A percentile compares a stretch with the other conserved stretches of the same genome.
Evolutionary conservation across 2,113 vertebrate genomes (phyloP).

Genomic region (Entelurus aequoreus): DNA sequence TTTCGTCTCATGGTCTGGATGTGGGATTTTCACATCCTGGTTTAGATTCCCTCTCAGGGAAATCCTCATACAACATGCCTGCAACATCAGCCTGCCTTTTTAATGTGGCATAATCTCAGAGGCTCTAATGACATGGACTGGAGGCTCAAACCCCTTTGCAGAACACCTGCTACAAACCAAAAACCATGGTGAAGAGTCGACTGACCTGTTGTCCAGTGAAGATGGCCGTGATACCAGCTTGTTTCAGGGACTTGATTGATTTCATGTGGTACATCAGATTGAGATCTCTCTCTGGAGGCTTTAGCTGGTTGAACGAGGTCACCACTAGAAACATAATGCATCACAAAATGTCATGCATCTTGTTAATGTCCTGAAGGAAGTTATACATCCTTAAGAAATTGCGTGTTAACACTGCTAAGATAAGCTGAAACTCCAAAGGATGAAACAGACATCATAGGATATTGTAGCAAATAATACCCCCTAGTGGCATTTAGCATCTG

Average conservation of each 20-base stretch:
- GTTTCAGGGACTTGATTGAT: slow-evolving; percentile 58
- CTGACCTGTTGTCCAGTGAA: slow-evolving; percentile 64
- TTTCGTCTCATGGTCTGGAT: neutral
- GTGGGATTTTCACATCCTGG: neutral
- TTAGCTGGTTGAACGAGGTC: slow-evolving; percentile 61
- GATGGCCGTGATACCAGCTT: slow-evolving; percentile 60
- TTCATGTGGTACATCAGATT: slow-evolving; percentile 59
- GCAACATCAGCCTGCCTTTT: neutral
- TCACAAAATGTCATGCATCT: slow-evolving; percentile 1
- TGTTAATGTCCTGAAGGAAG: neutral
- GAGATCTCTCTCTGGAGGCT: slow-evolving; percentile 51
- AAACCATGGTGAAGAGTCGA: neutral
- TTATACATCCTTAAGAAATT: neutral
- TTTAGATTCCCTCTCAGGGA: neutral
- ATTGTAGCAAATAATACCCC: too few species aligned
- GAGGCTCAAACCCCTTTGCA: neutral
- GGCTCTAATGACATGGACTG: neutral
- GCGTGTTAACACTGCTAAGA: neutral
- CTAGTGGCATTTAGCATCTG: too few species aligned
- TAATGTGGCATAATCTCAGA: neutral
- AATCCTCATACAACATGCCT: neutral
- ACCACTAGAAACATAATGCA: slow-evolving; percentile 51
- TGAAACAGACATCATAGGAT: neutral
- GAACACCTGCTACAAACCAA: neutral
- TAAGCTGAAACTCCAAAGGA: neutral